Base-by-base conservation (phyloP, 2,888 invertebrate species). In the Zelleria hepariella region DNA sequence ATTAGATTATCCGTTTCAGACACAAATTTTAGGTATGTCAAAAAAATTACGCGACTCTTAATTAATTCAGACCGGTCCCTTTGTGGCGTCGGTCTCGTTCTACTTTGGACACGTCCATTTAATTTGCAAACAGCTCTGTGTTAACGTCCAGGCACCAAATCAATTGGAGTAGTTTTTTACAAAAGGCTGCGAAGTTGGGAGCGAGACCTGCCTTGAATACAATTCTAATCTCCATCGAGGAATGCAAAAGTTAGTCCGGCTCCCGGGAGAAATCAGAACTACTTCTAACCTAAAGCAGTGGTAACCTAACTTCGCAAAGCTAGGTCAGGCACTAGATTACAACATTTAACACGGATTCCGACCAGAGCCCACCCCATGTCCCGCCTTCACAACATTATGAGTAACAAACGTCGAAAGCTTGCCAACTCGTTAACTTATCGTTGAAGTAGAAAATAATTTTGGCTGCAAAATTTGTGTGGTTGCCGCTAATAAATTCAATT, bases 1-100 rank as follows among this genome's bases (percentile, higher is more conserved):
- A 82, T 75, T 72, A 81, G 71, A 74, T 81, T 78, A 79, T 77
- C 78, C 70, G 73, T 78, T 78, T 74, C 53, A 8, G 32, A 4
- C 32, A 4, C 32, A 42, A 42, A 42, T 15, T 42, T 42, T 42
- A 15, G 32, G 15, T 15, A 42, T 15, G 15, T 42, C 10, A 42
- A 42, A 26, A 26, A 42, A 42, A 3, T 15, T 2, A 15, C 10
- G 32, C 2, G 2, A 15, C 15, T 42, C 15, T 42, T 42, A 42
- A 42, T 15, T 42, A 42, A 42, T 42, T 15, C 32, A 42, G 32
- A 2, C 4, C 7, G 7, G 32, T 42, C 15, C 32, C 1, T 15
- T 15, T 42, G 32, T 15, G 32, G 32, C 10, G 32, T 15, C 32
- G 15, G 32, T 10, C 15, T 42, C 15, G 32, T 15, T 42, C 32